Base-by-base conservation (phyloP, 2,888 invertebrate species). In the Nomada goodeniana region DNA sequence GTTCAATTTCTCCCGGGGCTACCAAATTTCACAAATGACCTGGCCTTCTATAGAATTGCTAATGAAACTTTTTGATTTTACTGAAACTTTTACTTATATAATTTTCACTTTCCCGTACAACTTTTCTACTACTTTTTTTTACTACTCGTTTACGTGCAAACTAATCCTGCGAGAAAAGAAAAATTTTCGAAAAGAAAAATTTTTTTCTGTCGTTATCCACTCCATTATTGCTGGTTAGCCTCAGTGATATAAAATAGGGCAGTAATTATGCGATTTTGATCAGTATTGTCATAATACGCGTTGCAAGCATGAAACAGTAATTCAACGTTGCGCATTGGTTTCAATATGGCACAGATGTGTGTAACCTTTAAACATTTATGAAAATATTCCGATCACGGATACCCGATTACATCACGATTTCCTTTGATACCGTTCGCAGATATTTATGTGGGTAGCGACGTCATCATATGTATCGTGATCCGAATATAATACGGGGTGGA, bases 351-450 rank as follows among this genome's bases (percentile, higher is more conserved):
- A 18, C 47, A 29, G 47, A 76, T 53, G 15, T 47, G 20, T 44
- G 44, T 68, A 64, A 57, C 69, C 57, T 69, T 69, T 63, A 69
- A 44, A 50, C 50, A 60, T 50, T 42, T 42, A 18, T 42, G 47
- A 23, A 71, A 78, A 80, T 71, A 79, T 80, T 71, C 80, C 50
- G 55, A 61, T 79, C 80, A 80, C 55, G 80, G 20, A 71, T 26
- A 13, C 60, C 20, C 80, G 71, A 71, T 79, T 79, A 80, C 80
- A 65, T 71, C 79, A 79, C 59, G 50, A 29, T 36, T 36, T 36
- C 36, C 55, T 60, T 55, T 53, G 80, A 79, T 70, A 80, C 67
- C 80, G 52, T 76, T 76, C 20, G 29, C 55, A 50, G 52, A 67
- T 60, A 79, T 79, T 80, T 80, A 79, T 79, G 50, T n/a, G 50